Evolutionary conservation across 2,113 vertebrate species (phyloP).

Genomic region (Nyctibius bracteatus): DNA sequence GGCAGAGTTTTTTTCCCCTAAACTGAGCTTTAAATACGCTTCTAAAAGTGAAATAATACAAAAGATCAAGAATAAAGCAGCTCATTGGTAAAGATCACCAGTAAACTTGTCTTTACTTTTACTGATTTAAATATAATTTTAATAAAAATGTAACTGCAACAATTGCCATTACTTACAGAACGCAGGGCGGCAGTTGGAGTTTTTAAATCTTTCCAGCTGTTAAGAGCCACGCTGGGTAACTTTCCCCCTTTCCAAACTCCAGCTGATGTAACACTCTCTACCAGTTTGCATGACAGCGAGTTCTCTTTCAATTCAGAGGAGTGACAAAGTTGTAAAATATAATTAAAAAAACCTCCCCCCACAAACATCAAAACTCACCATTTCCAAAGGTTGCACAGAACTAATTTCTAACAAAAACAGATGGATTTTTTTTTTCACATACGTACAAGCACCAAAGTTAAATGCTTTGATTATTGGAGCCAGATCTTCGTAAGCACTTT

Average conservation of each 20-base stretch:
- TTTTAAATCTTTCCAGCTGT: background rate
- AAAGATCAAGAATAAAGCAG: background rate
- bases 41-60: background rate
- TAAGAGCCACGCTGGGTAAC: background rate
- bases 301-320: background rate
- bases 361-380: background rate
- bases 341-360: background rate
- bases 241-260: background rate
- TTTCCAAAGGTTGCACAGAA: background rate
- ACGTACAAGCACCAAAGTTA: background rate
- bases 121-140: background rate
- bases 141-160: background rate
- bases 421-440: background rate
- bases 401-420: background rate
- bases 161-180: background rate
- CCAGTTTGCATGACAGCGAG: background rate
- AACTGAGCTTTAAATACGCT: background rate
- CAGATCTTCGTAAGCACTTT: background rate
- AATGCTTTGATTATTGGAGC: background rate
- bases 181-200: background rate
- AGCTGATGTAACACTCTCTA: background rate
- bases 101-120: background rate
- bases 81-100: background rate
- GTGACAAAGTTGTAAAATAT: background rate
- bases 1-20: background rate